phyloP scores from a whole-genome alignment of 2,888 invertebrate genomes.

The Nomada hirtipes region DNA sequence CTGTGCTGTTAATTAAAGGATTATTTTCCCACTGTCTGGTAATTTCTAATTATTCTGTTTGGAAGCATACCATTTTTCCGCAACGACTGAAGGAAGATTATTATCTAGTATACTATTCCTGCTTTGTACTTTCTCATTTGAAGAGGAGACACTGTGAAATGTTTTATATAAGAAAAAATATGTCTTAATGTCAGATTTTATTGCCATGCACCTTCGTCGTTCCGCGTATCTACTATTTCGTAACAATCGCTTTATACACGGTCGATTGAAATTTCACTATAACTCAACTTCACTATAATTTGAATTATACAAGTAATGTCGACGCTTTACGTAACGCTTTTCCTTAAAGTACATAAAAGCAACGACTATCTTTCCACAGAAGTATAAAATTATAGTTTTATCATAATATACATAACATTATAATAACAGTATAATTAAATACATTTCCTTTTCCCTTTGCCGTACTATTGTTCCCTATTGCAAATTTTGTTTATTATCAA shows the following conservation, averaged over 20 bases:
- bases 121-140: not conserved
- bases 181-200: constrained; percentile 23
- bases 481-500: no score
- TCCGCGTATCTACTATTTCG: constrained; percentile 24
- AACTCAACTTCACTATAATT: not conserved
- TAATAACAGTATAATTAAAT: no score
- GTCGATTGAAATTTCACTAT: constrained; percentile 36
- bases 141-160: not conserved
- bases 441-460: no score
- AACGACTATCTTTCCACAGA: not conserved
- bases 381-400: not conserved
- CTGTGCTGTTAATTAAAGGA: no score
- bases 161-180: constrained; percentile 35
- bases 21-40: no score
- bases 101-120: not conserved
- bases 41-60: no score
- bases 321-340: constrained; percentile 20
- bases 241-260: constrained; percentile 18
- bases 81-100: not conserved
- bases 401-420: no score
- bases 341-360: not conserved
- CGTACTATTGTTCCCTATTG: no score
- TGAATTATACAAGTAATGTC: constrained; percentile 28
- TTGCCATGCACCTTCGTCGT: constrained; percentile 19
- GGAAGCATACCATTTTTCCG: not conserved